Evolutionary conservation across 2,113 vertebrate species (phyloP).

Genomic region (Antigone vipio): DNA sequence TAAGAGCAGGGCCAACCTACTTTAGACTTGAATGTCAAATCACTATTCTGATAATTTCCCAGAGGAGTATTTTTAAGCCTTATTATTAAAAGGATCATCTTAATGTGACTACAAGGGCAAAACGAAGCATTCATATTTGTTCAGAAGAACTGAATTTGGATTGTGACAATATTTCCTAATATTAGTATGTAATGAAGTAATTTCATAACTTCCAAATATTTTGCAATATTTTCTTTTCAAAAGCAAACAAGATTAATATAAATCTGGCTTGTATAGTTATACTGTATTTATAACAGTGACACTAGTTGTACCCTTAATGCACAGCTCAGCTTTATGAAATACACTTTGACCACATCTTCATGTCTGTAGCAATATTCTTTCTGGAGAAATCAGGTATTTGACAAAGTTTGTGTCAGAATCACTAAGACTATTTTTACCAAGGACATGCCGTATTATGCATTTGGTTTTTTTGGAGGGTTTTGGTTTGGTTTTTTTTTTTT

Average conservation of each 20-base stretch:
- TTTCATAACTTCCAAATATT: not conserved
- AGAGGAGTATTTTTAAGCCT: not conserved
- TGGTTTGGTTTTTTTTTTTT: no score
- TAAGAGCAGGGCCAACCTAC: not conserved
- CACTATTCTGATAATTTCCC: not conserved
- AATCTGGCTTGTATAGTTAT: not conserved
- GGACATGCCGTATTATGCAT: not conserved
- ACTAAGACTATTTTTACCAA: not conserved
- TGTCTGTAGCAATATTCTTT: not conserved
- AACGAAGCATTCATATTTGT: not conserved
- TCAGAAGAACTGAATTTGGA: not conserved
- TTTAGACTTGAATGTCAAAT: not conserved
- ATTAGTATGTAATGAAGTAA: not conserved
- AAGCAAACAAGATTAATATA: not conserved
- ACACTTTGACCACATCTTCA: not conserved
- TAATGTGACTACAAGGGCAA: constrained; percentile 8
- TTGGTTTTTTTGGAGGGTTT: no score
- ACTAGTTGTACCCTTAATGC: not conserved
- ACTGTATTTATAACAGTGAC: not conserved
- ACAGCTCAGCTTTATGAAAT: not conserved
- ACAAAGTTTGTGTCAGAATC: not conserved
- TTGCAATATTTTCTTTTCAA: not conserved
- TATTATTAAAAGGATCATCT: not conserved
- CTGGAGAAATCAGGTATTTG: not conserved
- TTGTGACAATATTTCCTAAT: not conserved